These are phyloP conservation scores for Ageneiosus marmoratus DNA, from an alignment of 2,113 vertebrate genomes.

Conservation along the genomic window DNA sequence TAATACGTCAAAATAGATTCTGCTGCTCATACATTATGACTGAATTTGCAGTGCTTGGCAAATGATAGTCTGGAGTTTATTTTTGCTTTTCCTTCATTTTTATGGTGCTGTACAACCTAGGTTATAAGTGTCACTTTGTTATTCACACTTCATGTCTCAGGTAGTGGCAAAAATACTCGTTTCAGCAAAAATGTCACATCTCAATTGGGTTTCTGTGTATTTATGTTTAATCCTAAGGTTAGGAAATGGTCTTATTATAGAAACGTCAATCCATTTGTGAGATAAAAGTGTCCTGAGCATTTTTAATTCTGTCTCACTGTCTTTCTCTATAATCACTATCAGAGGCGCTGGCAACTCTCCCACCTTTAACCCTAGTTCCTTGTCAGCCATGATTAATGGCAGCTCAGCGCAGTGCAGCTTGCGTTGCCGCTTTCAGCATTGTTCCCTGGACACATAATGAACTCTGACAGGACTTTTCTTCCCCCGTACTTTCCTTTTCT, in stretches of 20 bases:
- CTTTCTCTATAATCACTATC: slow-evolving; percentile 70
- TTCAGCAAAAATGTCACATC: slow-evolving; percentile 8
- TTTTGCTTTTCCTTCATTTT: slow-evolving; percentile 13
- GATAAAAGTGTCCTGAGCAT: slow-evolving; percentile 21
- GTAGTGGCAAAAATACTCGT: background rate
- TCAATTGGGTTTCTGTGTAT: background rate
- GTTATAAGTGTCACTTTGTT: background rate
- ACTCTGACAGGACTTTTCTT: slow-evolving; percentile 80
- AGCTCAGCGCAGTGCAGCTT: slow-evolving; percentile 71
- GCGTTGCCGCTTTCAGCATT: slow-evolving; percentile 79
- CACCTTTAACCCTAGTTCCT: slow-evolving; percentile 72
- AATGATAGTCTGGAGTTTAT: background rate
- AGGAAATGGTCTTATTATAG: slow-evolving; percentile 33
- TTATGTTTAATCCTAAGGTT: slow-evolving; percentile 23
- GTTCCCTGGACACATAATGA: slow-evolving; percentile 84
- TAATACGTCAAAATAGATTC: background rate
- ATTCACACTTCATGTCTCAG: background rate
- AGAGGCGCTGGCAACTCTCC: slow-evolving; percentile 74
- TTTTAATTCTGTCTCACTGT: slow-evolving; percentile 15
- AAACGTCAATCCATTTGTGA: slow-evolving; percentile 25
- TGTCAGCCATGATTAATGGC: slow-evolving; percentile 84
- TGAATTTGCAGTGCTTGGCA: background rate
- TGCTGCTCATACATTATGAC: background rate
- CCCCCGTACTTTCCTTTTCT: slow-evolving; percentile 66
- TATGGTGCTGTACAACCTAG: background rate